Base-by-base conservation (phyloP, 2,113 vertebrate genomes). In the Trichomycterus rosablanca region DNA sequence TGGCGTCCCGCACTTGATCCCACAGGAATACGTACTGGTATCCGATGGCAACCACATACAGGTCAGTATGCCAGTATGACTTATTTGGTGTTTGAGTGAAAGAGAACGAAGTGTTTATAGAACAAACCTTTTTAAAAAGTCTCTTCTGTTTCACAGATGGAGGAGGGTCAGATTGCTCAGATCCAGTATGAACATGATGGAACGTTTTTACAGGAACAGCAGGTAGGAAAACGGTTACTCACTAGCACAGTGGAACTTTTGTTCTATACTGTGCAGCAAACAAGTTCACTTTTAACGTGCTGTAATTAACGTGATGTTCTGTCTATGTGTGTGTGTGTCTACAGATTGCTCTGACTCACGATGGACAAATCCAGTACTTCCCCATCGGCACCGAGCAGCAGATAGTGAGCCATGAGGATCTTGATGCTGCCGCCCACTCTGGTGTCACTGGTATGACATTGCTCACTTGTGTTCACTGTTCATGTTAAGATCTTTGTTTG, bases 21-120 rank as follows among this genome's bases (percentile, higher is more conserved):
- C 96, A 18, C 94, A 95, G 12, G 93, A 99, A 55, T 99, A 95
- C 1, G 92, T 99, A 0, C 92, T 99, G 2, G 85, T 99, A 7
- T 89, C 94, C 0, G 92, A 96, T 48, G 93, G 94, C 20, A 93
- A 93, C 75, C 94, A 97, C 53, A 93, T 99, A 78, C 94, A 98
- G 95, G 96, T 97, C 56, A 79, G 78, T 20, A 7, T 42, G 24
- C 49, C 9, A 9, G 22, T 54, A 18, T 18, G 40, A 7, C 3
- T 14, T 15, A 18, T 4, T 43, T 15, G 22, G n/a, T n/a, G n/a
- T n/a, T n/a, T n/a, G n/a, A n/a, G n/a, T n/a, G n/a, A n/a, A n/a
- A n/a, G n/a, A n/a, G n/a, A n/a, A n/a, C n/a, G n/a, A n/a, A n/a
- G n/a, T n/a, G n/a, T n/a, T n/a, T n/a, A n/a, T n/a, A n/a, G n/a